phyloP scores from a whole-genome alignment of 2,888 invertebrate species.

The Lasioglossum calceatum region DNA sequence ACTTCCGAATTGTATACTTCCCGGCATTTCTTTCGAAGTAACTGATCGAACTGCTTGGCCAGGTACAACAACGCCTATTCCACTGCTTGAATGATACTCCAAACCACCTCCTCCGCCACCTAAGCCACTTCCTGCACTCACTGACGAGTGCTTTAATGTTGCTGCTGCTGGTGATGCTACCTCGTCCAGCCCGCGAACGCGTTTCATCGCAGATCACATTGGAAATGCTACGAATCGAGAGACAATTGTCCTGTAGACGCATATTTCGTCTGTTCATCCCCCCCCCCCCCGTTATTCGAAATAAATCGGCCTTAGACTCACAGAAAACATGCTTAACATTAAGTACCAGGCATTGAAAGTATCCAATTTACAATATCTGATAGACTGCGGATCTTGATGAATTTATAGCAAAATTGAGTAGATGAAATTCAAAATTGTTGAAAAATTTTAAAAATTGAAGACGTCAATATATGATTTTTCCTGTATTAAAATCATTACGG shows the following conservation, averaged over 20 bases:
- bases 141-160: conserved; percentile 85
- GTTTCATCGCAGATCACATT: conserved; percentile 90
- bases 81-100: conserved; percentile 82
- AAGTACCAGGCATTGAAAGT: not conserved
- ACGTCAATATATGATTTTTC: too few species aligned
- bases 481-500: too few species aligned
- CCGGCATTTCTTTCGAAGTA: conserved; percentile 84
- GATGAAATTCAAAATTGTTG: too few species aligned
- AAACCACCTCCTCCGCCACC: conserved; percentile 77
- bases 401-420: too few species aligned
- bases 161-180: conserved; percentile 84
- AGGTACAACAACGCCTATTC: conserved; percentile 81
- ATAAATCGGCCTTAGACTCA: not conserved
- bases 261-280: not conserved
- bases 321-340: not conserved
- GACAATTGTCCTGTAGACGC: not conserved
- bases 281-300: not conserved
- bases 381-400: too few species aligned
- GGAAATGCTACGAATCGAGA: conserved; percentile 85
- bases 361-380: not conserved
- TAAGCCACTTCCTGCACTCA: conserved; percentile 84
- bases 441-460: too few species aligned
- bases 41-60: conserved; percentile 82
- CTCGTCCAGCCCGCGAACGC: conserved; percentile 84
- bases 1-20: conserved; percentile 84